Base-by-base conservation (phyloP, 64 coral and sea anemone genomes). In the Montipora capricornis region DNA sequence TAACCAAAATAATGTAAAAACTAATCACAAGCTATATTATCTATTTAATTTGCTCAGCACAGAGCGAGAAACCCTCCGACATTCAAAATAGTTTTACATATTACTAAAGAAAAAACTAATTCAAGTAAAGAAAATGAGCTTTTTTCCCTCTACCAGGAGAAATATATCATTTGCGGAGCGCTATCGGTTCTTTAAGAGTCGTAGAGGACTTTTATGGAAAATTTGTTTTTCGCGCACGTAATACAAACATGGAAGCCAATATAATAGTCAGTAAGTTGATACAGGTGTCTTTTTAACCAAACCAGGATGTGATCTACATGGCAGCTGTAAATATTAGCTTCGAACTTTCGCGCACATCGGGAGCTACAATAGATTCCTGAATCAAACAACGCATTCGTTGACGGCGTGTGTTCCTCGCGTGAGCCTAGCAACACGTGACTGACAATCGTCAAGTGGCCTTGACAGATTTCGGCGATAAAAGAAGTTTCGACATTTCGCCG, bases 301-400 rank as follows among this genome's bases (percentile, higher is more conserved):
- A 86, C 82, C 82, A 71, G 82, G 66, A 86, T 86, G 82, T 73
- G 60, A 16, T 71, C 0, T 44, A 86, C 44, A 73, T 86, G 66
- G 82, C 82, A 86, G 60, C 62, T 86, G 82, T 17, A 86, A 86
- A 86, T n/a, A 86, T 86, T 86, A 86, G 64, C 46, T 86, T 70
- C 82, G 22, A 47, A 19, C 59, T 68, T 68, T 37, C 81, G 37
- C 81, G 60, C 15, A 67, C 46, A 86, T 4, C 53, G 53, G 44
- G 64, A 73, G 82, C 46, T 86, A 29, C 29, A 29, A 29, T 29
- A 50, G 46, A 73, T 69, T 73, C 70, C 73, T 71, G 67, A 29
- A 16, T n/a, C 44, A 19, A 71, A 86, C 82, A 86, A 86, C 19
- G 14, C 45, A 44, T 46, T 17, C 67, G 64, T 86, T 85, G 20